Base-by-base conservation (phyloP, 1,140 invertebrate genomes). In the Dryas iulia region DNA sequence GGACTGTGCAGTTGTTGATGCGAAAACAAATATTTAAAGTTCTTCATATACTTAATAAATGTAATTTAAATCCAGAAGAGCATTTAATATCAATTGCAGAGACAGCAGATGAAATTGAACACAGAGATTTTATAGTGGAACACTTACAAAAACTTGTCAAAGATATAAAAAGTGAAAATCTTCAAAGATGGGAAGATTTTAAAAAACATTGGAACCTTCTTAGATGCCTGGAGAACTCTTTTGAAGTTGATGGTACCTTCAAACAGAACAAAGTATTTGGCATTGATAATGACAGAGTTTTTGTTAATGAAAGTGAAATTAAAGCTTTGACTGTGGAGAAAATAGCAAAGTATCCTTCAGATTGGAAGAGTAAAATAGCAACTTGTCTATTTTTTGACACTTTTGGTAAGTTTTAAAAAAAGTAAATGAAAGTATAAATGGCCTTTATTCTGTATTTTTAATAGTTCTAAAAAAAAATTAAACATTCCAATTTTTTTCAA, bases 11-110 rank as follows among this genome's bases (percentile, higher is more conserved):
- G 76, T 82, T 95, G 25, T 74, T 95, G 23, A 81, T 89, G n/a
- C 90, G 94, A 66, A 93, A 92, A 74, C 94, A 95, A 79, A 93
- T 95, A 78, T 94, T 93, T 72, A 93, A 93, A 88, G 94, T 94
- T 26, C 92, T 94, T 11, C 94, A 94, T 84, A 92, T 95, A 71
- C 77, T 95, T 62, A 91, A 90, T 66, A 95, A 95, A 86, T 92
- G 94, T 24, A 90, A 91, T 69, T 87, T 94, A 66, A 91, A 94
- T 79, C 92, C 94, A 35, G 74, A 91, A 35, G 82, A 91, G 52
- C 93, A 94, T 84, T 89, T 95, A 52, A 92, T 92, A 73, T 78
- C 86, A 4, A 81, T 94, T 28, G 94, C 94, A 64, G 72, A 90
- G 60, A 91, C 91, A 12, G 93, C 93, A 24, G 80, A 85, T 58